Base-by-base conservation (phyloP, 2,888 invertebrate species). In the Cylindroiulus punctatus region DNA sequence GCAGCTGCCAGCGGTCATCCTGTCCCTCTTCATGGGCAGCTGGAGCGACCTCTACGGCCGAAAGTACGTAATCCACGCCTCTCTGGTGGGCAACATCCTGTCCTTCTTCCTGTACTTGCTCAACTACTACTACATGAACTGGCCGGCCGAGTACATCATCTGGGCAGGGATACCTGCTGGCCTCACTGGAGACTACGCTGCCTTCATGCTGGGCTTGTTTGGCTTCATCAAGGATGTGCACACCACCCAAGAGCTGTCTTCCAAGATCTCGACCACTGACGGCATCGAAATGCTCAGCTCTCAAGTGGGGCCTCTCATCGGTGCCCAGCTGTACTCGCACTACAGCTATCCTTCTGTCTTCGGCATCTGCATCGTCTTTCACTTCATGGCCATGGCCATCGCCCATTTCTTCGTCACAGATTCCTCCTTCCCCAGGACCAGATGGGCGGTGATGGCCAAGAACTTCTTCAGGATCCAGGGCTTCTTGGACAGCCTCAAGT, bases 181-280 rank as follows among this genome's bases (percentile, higher is more conserved):
- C 17, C 57, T 86, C 17, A 86, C 86, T 12, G 86, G 86, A 47
- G 86, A 86, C 52, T 86, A 86, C 19, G 84, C 86, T 3, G 86
- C 57, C 8, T 86, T 86, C 57, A 86, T 86, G 86, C n/a, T 86
- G 84, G 84, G 86, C 30, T 32, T 86, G 17, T 86, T 86, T 17
- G 86, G 86, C 8, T 86, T 22, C 83, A 52, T 86, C 36, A 82
- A 84, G 30, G 86, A 86, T 36, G 86, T 32, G 1, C 32, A 82
- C 84, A 52, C 52, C 0, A 52, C 52, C 26, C n/a, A 44, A 22
- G 52, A 32, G 8, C 26, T 86, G 19, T 84, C 86, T 1, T 19
- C 44, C 17, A 82, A 47, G 30, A 86, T 86, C 26, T 86, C 86
- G 12, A 47, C 83, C 4, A 57, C 86, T 1, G 86, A 86, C 36